Conservation (phyloP, 1,140 invertebrate species). For the Drosophila malerkotliana region DNA sequence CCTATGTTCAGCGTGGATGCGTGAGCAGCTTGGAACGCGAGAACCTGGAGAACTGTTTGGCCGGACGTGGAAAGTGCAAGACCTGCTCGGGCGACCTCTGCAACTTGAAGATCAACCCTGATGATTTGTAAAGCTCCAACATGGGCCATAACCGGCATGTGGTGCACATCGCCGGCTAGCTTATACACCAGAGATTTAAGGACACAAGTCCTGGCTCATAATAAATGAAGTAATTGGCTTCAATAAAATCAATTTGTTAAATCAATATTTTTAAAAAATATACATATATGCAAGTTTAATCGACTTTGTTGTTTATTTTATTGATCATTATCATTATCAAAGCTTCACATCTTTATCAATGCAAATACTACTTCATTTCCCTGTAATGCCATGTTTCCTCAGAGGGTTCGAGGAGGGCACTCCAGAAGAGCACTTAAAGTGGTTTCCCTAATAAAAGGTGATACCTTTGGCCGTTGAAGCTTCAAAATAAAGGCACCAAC, state of each 20-base stretch:
- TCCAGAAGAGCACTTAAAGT: too few species aligned
- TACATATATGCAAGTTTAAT: neutral
- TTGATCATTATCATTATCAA: too few species aligned
- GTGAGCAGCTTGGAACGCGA: slow-evolving; percentile 37
- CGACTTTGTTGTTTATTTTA: too few species aligned
- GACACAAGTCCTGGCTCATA: too few species aligned
- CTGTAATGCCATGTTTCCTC: too few species aligned
- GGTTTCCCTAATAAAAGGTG: too few species aligned
- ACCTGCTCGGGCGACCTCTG: slow-evolving; percentile 56
- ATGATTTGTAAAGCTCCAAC: slow-evolving; percentile 41
- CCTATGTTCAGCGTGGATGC: slow-evolving; percentile 65
- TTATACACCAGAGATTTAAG: slow-evolving; percentile 42
- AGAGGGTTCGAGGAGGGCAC: too few species aligned
- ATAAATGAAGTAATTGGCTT: neutral
- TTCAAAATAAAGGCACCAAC: too few species aligned
- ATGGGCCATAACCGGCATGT: slow-evolving; percentile 37
- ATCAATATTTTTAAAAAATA: neutral
- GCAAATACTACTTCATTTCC: too few species aligned
- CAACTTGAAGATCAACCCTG: slow-evolving; percentile 66
- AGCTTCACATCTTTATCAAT: too few species aligned
- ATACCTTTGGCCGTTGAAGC: too few species aligned
- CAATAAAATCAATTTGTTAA: neutral
- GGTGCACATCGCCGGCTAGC: slow-evolving; percentile 49
- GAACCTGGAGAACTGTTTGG: slow-evolving; percentile 40
- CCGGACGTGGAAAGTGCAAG: slow-evolving; percentile 49